phyloP scores from a whole-genome alignment of 2,113 vertebrate genomes.

The Scophthalmus maximus region DNA sequence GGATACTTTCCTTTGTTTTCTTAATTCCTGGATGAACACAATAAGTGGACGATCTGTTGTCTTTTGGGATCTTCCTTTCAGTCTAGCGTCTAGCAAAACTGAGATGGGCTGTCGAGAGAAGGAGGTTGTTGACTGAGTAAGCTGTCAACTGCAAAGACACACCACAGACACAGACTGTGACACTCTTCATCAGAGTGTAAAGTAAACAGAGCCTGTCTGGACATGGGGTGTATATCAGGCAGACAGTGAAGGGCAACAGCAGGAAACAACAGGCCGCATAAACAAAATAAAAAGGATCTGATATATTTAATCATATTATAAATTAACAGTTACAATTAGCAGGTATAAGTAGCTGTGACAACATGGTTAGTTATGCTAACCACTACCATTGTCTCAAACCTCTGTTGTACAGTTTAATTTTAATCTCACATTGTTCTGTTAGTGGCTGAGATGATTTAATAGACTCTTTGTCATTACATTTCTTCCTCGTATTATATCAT shows the following conservation, averaged over 20 bases:
- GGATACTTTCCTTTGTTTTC: neutral
- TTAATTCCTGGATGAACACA: neutral
- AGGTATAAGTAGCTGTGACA: neutral
- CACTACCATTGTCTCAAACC: neutral
- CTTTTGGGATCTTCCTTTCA: neutral
- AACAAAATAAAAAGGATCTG: neutral
- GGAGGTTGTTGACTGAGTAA: constrained; percentile 22
- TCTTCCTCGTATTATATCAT: no score
- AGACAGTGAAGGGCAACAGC: constrained; percentile 15
- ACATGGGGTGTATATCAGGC: constrained; percentile 41
- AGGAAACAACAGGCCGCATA: constrained; percentile 16
- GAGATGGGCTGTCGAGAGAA: neutral
- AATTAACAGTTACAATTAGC: neutral
- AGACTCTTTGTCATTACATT: no score
- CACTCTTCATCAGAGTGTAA: constrained; percentile 45
- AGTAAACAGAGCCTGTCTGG: constrained; percentile 54
- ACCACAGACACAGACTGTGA: constrained; percentile 14
- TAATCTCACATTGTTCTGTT: neutral
- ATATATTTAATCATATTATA: neutral
- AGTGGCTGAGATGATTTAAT: neutral
- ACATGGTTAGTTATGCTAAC: neutral
- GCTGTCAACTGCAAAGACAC: constrained; percentile 35
- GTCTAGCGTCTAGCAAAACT: neutral
- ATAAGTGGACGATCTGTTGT: neutral
- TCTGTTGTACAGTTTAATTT: neutral